A percentile compares a stretch with the other conserved stretches of the same genome.
Conservation (phyloP, 2,797 vertebrate species). For the Triplophysa yarkandensis region DNA sequence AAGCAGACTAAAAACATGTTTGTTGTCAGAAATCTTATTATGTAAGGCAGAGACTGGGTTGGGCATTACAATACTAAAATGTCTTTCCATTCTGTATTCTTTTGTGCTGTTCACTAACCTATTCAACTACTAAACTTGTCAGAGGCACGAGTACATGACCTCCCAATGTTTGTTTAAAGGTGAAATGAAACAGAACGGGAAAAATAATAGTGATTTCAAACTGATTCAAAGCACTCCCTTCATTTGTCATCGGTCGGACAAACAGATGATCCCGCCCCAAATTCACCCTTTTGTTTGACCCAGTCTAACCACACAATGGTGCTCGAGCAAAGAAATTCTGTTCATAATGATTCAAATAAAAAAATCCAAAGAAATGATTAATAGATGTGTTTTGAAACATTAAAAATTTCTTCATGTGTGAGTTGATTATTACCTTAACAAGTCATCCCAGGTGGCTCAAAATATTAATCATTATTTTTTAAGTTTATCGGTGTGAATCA, state of each 20-base stretch:
- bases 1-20: background rate
- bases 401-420: too few species aligned
- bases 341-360: background rate
- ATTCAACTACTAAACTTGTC: conserved; percentile 27
- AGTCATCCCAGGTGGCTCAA: too few species aligned
- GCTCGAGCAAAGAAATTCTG: background rate
- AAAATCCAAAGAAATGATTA: too few species aligned
- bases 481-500: too few species aligned
- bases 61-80: conserved; percentile 22
- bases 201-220: background rate
- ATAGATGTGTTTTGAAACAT: too few species aligned
- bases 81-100: background rate
- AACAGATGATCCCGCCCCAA: background rate
- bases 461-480: too few species aligned
- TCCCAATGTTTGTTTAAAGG: background rate
- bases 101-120: conserved; percentile 11
- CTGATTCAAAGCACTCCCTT: background rate
- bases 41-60: conserved; percentile 5
- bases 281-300: background rate
- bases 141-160: conserved; percentile 18
- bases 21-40: conserved; percentile 12
- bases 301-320: background rate
- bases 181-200: background rate
- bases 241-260: background rate
- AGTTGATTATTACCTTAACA: too few species aligned